phyloP scores from a whole-genome alignment of 2,888 invertebrate genomes.

The Idaea straminata region DNA sequence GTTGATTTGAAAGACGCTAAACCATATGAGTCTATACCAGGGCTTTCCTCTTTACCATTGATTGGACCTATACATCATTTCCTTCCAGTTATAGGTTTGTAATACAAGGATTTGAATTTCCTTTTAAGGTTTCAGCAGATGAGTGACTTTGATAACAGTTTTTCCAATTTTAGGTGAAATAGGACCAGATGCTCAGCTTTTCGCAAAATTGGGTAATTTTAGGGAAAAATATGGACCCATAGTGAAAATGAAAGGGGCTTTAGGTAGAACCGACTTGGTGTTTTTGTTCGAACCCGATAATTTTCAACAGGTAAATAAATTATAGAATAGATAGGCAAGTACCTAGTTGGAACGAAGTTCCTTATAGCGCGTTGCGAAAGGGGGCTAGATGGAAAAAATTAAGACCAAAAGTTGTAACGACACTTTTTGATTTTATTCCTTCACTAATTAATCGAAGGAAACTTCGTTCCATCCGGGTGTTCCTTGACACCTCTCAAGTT shows the following conservation, averaged over 20 bases:
- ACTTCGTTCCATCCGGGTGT: too few species aligned
- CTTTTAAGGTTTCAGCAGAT: background rate
- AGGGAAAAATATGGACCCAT: conserved; percentile 54
- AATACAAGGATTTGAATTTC: background rate
- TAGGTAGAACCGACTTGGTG: conserved; percentile 53
- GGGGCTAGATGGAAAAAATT: too few species aligned
- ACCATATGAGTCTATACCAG: conserved; percentile 38
- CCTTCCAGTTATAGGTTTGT: conserved; percentile 43
- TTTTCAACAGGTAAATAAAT: conserved; percentile 42
- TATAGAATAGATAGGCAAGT: too few species aligned
- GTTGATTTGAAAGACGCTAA: conserved; percentile 18
- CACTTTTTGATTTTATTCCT: too few species aligned
- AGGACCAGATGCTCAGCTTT: conserved; percentile 48
- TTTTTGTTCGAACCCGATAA: conserved; percentile 60
- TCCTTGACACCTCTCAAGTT: too few species aligned
- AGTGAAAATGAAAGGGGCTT: conserved; percentile 57
- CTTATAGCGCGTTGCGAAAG: too few species aligned
- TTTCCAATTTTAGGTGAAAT: conserved; percentile 37
- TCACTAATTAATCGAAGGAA: too few species aligned
- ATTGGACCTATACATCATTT: conserved; percentile 44
- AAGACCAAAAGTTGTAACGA: too few species aligned
- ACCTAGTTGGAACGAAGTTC: too few species aligned
- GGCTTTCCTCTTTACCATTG: conserved; percentile 35
- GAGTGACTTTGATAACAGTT: background rate
- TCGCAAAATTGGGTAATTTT: conserved; percentile 40